Conservation (phyloP, 2,888 invertebrate genomes). For the Noctua pronuba region DNA sequence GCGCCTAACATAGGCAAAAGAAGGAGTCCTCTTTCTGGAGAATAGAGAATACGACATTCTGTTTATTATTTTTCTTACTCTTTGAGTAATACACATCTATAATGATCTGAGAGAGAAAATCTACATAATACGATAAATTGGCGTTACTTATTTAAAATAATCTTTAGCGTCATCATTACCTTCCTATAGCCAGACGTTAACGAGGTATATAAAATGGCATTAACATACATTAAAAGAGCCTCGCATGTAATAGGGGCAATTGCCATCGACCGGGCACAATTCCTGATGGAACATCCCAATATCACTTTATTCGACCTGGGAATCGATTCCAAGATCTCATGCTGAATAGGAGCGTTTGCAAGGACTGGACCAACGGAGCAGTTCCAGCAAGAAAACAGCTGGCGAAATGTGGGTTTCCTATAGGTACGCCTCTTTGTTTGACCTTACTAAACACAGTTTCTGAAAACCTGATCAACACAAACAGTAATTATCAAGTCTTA, state of each 20-base stretch:
- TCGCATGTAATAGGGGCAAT: background rate
- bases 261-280: background rate
- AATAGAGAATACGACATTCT: background rate
- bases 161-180: background rate
- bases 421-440: too few species aligned
- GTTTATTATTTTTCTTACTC: slow-evolving; percentile 27
- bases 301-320: background rate
- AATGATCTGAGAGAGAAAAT: slow-evolving; percentile 23
- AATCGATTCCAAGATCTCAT: too few species aligned
- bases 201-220: background rate
- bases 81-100: slow-evolving; percentile 22
- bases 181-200: background rate
- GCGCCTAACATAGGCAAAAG: background rate
- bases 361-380: too few species aligned
- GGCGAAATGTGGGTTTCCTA: too few species aligned
- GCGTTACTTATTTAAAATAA: slow-evolving; percentile 19
- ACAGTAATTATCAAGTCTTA: too few species aligned
- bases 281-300: background rate
- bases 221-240: background rate
- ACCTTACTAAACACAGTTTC: too few species aligned
- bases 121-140: slow-evolving; percentile 52
- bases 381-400: too few species aligned
- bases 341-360: too few species aligned
- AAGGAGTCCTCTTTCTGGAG: background rate
- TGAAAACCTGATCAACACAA: too few species aligned